Evolutionary conservation across 2,888 invertebrate genomes (phyloP), one percentile per base, ranked within the genome.

Genomic region (Pollenia griseotomentosa): DNA sequence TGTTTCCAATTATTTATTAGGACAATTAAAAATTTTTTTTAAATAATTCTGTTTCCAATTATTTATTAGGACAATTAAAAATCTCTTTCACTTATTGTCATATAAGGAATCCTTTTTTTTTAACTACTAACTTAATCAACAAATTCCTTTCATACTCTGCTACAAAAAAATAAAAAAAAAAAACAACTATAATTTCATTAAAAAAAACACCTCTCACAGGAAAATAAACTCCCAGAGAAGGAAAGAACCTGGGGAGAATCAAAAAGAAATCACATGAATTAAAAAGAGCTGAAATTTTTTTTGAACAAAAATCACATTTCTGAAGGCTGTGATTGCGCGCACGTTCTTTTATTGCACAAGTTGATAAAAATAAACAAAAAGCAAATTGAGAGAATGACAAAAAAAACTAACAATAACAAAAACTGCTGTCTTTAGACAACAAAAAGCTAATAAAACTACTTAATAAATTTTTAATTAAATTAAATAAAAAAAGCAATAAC

Each of bases 311-410:
- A 48, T 65, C 55, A 57, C 63, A 74, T 79, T 68, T 68, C 40
- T 74, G 78, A 86, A 79, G 86, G 86, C 86, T 86, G 79, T 86
- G 83, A 63, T 83, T 83, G 78, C 68, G 70, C 68, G 68, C 86
- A 79, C 73, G 59, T 82, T 85, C 65, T 59, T 71, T 80, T 65
- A 75, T 73, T 70, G 40, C 40, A 77, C 71, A 48, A 44, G 44
- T 46, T 42, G 33, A 51, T 65, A 44, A 46, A 19, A 77, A 65
- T 57, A 85, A 48, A 77, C 48, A 70, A 46, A 63, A 16, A 55
- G 9, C 57, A 61, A 83, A 74, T 55, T 12, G 16, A 44, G 48
- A 48, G 16, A 51, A 57, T 65, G 14, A 51, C n/a, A 44, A 19
- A 55, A 55, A 33, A 55, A 81, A 70, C 14, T 11, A 74, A 53